These are phyloP conservation scores for Oxygymnocypris stewartii DNA, from an alignment of 2,113 vertebrate genomes.

Conservation along the genomic window DNA sequence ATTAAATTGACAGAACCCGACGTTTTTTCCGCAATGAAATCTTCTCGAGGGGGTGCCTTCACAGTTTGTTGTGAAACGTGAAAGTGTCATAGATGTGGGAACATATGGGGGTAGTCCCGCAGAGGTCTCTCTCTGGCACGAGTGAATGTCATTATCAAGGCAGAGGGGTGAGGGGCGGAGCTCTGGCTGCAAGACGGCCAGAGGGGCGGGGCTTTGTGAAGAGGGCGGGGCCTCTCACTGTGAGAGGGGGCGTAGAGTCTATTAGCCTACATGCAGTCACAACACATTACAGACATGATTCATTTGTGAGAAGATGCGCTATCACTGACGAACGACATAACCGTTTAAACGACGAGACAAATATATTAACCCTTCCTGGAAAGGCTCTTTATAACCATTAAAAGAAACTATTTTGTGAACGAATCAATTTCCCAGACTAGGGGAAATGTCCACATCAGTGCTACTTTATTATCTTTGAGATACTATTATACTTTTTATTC, in stretches of 20 bases:
- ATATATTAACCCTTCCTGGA: background rate
- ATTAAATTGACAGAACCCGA: background rate
- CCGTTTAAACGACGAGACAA: background rate
- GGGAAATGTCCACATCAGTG: background rate
- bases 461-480: background rate
- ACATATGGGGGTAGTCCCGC: slow-evolving; percentile 54
- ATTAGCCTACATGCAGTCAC: slow-evolving; percentile 24
- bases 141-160: slow-evolving; percentile 58
- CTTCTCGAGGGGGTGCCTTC: slow-evolving; percentile 10
- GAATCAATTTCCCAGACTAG: background rate
- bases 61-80: slow-evolving; percentile 55
- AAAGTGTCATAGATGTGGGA: slow-evolving; percentile 29
- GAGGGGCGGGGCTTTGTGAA: background rate
- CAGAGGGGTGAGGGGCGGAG: slow-evolving; percentile 9
- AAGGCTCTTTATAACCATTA: background rate
- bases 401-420: background rate
- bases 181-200: background rate
- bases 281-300: slow-evolving; percentile 30
- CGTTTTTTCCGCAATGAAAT: background rate
- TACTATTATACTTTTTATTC: background rate
- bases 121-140: slow-evolving; percentile 50
- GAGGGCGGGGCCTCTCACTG: background rate
- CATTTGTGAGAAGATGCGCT: background rate
- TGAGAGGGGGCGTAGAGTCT: slow-evolving; percentile 51
- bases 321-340: background rate